Base-by-base conservation (phyloP, 2,888 invertebrate genomes). In the Sesia apiformis region DNA sequence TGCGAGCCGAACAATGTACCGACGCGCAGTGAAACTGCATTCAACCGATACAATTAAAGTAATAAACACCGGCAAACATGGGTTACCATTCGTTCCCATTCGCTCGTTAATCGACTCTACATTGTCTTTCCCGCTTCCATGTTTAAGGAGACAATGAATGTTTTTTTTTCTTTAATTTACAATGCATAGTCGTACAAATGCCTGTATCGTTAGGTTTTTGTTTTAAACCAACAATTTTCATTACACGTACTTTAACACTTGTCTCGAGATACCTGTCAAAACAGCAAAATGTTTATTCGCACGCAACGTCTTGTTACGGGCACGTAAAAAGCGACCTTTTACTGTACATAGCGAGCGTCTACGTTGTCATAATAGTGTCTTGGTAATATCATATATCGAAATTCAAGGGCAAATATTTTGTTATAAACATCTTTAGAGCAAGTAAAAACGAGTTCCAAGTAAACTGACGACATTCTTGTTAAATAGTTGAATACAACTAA, bases 31-130 rank as follows among this genome's bases (percentile, higher is more conserved):
- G 81, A 81, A 84, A 83, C 83, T 78, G 79, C 78, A 79, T 79
- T 78, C 72, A 78, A 73, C 72, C 78, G 81, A 80, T 82, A 84
- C 82, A 84, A 87, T 84, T 86, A 83, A 80, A 80, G 78, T 78
- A 78, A 82, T 84, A 82, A 81, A 78, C 72, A 74, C 76, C 71
- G 69, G 67, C 70, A 69, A 73, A 73, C 74, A 69, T 71, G 71
- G 72, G 74, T 74, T 80, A 78, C 74, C 75, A 23, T n/a, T n/a
- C 70, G 74, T 84, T 84, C 84, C 81, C 84, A 86, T 80, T 81
- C 75, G 77, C 75, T 76, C 65, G 72, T 78, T 79, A 80, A 83
- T 81, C 78, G 76, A 72, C 67, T 71, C 72, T 78, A 81, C 84
- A 86, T 88, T 87, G 84, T 86, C 79, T 87, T 82, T 66, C 57